Evolutionary conservation across 2,888 invertebrate species (phyloP).

Genomic region (Epistrophe grossulariae): DNA sequence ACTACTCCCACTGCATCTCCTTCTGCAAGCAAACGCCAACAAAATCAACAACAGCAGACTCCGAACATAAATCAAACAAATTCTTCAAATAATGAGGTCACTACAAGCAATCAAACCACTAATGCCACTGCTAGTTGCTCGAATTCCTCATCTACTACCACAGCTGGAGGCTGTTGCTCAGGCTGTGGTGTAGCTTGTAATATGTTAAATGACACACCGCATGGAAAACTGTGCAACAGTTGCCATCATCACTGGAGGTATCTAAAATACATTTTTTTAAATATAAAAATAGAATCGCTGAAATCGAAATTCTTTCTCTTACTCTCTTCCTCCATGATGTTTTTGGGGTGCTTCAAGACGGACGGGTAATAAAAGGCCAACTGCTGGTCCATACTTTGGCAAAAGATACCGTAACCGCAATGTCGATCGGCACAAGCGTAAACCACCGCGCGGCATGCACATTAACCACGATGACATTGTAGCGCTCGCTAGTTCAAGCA

Average conservation of each 20-base stretch:
- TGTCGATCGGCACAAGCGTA: slow-evolving; percentile 88
- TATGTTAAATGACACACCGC: slow-evolving; percentile 89
- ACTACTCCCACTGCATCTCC: slow-evolving; percentile 57
- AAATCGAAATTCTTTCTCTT: slow-evolving; percentile 63
- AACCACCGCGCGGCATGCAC: slow-evolving; percentile 98
- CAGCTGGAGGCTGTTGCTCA: slow-evolving; percentile 81
- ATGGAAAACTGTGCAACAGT: slow-evolving; percentile 92
- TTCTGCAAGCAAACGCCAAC: slow-evolving; percentile 70
- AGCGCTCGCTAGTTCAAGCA: slow-evolving; percentile 88
- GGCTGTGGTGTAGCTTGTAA: slow-evolving; percentile 91
- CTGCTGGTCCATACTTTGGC: slow-evolving; percentile 87
- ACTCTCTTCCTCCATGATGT: slow-evolving; percentile 50
- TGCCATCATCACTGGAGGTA: slow-evolving; percentile 95
- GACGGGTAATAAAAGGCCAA: slow-evolving; percentile 91
- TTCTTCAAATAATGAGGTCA: slow-evolving; percentile 66
- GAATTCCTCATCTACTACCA: slow-evolving; percentile 77
- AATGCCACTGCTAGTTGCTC: slow-evolving; percentile 43
- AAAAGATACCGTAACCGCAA: slow-evolving; percentile 82
- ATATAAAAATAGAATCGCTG: slow-evolving; percentile 48
- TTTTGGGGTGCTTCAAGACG: slow-evolving; percentile 85
- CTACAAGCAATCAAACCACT: slow-evolving; percentile 52
- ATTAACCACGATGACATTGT: slow-evolving; percentile 98
- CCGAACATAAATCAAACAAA: slow-evolving; percentile 68
- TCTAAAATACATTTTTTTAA: slow-evolving; percentile 75
- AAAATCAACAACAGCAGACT: slow-evolving; percentile 71